Evolutionary conservation across 2,888 invertebrate genomes (phyloP).

Genomic region (Autographa pulchrina): DNA sequence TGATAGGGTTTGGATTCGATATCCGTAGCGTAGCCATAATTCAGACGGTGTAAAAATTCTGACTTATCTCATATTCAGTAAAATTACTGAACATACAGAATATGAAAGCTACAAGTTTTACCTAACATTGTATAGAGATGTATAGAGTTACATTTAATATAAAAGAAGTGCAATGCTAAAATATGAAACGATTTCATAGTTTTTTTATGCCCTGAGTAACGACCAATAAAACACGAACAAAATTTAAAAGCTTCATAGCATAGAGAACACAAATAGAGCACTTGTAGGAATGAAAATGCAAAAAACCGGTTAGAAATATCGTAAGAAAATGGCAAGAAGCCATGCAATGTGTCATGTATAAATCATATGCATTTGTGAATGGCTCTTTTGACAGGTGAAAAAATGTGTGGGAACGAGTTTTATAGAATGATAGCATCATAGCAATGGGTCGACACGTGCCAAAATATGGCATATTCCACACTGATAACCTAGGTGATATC

Average conservation of each 20-base stretch:
- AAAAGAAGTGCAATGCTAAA: conserved; percentile 17
- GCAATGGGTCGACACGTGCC: neutral
- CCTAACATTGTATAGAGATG: too few relatives aligned
- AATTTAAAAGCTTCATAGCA: conserved; percentile 25
- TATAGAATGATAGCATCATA: neutral
- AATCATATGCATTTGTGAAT: conserved; percentile 16
- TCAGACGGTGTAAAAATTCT: too few relatives aligned
- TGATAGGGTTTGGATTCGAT: too few relatives aligned
- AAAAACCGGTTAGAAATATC: conserved; percentile 18
- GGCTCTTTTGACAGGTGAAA: conserved; percentile 18
- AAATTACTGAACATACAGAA: too few relatives aligned
- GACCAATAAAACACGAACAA: conserved; percentile 20
- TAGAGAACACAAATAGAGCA: conserved; percentile 33
- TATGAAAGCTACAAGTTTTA: too few relatives aligned
- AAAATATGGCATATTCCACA: too few relatives aligned
- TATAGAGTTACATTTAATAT: too few relatives aligned
- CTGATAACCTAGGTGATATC: too few relatives aligned
- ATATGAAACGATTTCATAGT: conserved; percentile 18
- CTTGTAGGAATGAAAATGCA: conserved; percentile 10
- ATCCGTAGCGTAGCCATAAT: too few relatives aligned
- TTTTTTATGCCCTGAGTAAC: conserved; percentile 27
- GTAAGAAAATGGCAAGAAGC: conserved; percentile 27
- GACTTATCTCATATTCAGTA: too few relatives aligned
- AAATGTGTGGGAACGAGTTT: neutral
- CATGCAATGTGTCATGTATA: conserved; percentile 30